Base-by-base conservation (phyloP, 2,113 vertebrate genomes). In the Dromas ardeola region DNA sequence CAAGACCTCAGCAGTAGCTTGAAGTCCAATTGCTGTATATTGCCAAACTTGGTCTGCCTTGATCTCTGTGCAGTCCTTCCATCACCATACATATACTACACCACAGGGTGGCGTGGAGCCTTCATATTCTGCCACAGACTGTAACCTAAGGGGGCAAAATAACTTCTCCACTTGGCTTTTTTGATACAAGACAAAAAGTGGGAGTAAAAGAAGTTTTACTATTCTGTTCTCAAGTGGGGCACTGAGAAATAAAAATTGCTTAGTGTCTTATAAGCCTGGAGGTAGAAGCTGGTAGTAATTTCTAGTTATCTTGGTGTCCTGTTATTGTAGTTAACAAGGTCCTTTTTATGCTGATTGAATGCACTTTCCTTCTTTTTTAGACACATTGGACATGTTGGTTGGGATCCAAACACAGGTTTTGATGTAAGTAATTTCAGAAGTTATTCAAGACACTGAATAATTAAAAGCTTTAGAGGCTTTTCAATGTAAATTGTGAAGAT, bases 331-430 rank as follows among this genome's bases (percentile, higher is more conserved):
- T 66, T 79, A 85, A 65, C 10, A 34, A n/a, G 16, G 27, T 63
- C 30, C 2, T 89, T 86, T 92, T 80, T 45, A 65, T 70, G 27
- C 40, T 53, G 17, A 73, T 87, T 94, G 85, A 97, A 73, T 91
- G 43, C 43, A 70, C 34, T 91, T 95, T 62, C 89, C 77, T 94
- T 15, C 49, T 76, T 87, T 94, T 98, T 94, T 97, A 99, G 99
- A 92, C 99, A 99, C 96, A 99, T 99, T 95, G 99, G 99, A 96
- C 99, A 99, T 97, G 99, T 99, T 98, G 99, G 99, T 94, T 99
- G 99, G 99, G 99, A 99, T 98, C 99, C 99, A 86, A 99, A 99
- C 98, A 99, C 99, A 90, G 99, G 99, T 93, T 99, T 99, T 98
- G 99, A 99, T 98, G 99, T 99, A 98, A 99, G 99, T 99, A 97